A percentile compares a stretch with the other conserved stretches of the same genome.
Evolutionary conservation across 2,797 vertebrate species (phyloP).

Genomic region (Sebastolobus alascanus): DNA sequence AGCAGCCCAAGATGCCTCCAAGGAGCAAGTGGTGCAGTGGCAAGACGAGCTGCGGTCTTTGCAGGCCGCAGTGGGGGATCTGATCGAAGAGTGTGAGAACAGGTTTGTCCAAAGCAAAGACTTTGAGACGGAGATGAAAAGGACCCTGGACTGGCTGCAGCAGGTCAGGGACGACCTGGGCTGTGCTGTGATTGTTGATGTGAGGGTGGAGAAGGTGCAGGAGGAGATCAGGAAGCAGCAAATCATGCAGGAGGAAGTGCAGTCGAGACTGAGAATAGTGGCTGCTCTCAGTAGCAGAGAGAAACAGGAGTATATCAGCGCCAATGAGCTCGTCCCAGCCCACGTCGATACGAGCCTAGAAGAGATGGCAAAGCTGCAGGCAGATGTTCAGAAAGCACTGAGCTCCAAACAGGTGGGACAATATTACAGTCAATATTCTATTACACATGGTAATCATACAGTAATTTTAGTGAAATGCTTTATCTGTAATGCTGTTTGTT

Average conservation of each 20-base stretch:
- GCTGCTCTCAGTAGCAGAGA: constrained; percentile 93
- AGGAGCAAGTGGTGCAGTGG: constrained; percentile 89
- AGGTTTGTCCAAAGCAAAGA: constrained; percentile 96
- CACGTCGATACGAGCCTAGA: constrained; percentile 90
- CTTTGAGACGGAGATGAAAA: constrained; percentile 94
- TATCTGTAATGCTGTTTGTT: background rate
- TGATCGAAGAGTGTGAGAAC: constrained; percentile 93
- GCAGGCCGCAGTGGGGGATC: constrained; percentile 87
- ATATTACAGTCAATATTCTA: background rate
- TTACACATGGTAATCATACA: background rate
- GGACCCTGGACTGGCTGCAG: constrained; percentile 93
- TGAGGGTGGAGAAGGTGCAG: constrained; percentile 92
- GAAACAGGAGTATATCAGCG: constrained; percentile 90
- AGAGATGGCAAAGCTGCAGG: constrained; percentile 91
- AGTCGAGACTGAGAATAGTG: constrained; percentile 94
- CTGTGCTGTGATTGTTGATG: constrained; percentile 88
- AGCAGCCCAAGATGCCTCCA: constrained; percentile 86
- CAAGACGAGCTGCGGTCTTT: constrained; percentile 91
- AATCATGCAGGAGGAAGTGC: constrained; percentile 97
- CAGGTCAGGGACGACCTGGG: constrained; percentile 89
- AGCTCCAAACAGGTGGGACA: constrained; percentile 89
- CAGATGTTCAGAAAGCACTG: constrained; percentile 91
- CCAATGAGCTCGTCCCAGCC: constrained; percentile 92
- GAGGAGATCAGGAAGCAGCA: constrained; percentile 97
- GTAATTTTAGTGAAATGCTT: background rate